Evolutionary conservation across 2,113 vertebrate species (phyloP).

Genomic region (Erythrolamprus reginae): DNA sequence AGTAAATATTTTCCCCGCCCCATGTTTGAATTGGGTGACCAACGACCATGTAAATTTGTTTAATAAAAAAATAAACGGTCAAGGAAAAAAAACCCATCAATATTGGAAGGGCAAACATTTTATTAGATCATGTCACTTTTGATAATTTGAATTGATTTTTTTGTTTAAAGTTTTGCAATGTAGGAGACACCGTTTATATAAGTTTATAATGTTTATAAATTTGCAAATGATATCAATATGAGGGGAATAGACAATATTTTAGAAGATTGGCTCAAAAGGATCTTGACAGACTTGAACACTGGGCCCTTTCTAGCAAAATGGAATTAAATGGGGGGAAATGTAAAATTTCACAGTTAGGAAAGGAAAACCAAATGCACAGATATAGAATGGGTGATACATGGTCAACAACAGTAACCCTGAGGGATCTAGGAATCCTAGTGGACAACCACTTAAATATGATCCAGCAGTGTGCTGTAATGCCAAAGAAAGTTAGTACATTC

Average conservation of each 20-base stretch:
- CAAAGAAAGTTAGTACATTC: not conserved
- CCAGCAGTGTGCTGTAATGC: not conserved
- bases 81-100: not conserved
- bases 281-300: not conserved
- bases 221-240: not conserved
- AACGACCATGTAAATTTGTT: not conserved
- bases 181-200: not conserved
- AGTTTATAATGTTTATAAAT: not conserved
- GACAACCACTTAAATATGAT: not conserved
- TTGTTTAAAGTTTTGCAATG: not conserved
- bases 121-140: not conserved
- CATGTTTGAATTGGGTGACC: not conserved
- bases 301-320: not conserved
- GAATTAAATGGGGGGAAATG: not conserved
- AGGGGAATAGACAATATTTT: not conserved
- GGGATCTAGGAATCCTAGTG: not conserved
- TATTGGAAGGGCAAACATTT: not conserved
- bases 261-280: not conserved
- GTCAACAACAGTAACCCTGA: not conserved
- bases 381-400: not conserved
- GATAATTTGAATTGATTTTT: not conserved
- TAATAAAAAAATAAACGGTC: not conserved
- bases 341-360: not conserved
- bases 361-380: not conserved
- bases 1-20: no score